Evolutionary conservation across 2,113 vertebrate genomes (phyloP), one percentile per base, ranked within the genome.

Genomic region (Odocoileus hemionus): DNA sequence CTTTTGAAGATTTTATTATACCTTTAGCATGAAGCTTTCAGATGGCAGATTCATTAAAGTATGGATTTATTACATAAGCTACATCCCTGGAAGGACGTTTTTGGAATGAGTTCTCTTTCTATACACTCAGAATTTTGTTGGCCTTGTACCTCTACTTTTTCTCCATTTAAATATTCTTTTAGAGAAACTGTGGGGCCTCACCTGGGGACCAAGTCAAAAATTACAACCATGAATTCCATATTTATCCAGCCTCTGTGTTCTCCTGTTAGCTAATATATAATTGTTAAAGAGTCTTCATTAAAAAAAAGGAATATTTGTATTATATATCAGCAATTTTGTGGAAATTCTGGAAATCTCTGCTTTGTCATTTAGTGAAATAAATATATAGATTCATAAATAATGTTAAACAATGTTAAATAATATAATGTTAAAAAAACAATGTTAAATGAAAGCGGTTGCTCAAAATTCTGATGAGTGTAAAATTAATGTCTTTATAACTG

Each of bases 361-460:
- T 85, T 82, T 94, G 60, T 11, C 47, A 76, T 92, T 93, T 82
- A 79, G 12, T 85, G 33, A 95, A 96, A 58, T 96, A 82, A 88
- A 89, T 85, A 74, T 61, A 23, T 10, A 85, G 7, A 67, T 91
- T 19, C 19, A 61, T 55, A 85, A 85, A 57, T 55, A 85, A 85
- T 79, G 30, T 67, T 28, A 83, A 70, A 86, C 58, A 23, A 39
- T 70, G 45, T 45, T 45, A 45, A 45, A 39, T 39, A 39, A 70
- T 17, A 0, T 67, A 70, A 36, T 70, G 19, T 39, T 23, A 39
- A 23, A 23, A 70, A 70, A 70, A 8, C 28, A n/a, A 83, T 83
- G 25, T 43, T 91, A 80, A 52, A 70, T 23, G n/a, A 76, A 84
- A 88, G 26, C n/a, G 5, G 15, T 82, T 57, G 21, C 17, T 95